Evolutionary conservation across 2,113 vertebrate genomes (phyloP).

Genomic region (Cyrtonyx montezumae): DNA sequence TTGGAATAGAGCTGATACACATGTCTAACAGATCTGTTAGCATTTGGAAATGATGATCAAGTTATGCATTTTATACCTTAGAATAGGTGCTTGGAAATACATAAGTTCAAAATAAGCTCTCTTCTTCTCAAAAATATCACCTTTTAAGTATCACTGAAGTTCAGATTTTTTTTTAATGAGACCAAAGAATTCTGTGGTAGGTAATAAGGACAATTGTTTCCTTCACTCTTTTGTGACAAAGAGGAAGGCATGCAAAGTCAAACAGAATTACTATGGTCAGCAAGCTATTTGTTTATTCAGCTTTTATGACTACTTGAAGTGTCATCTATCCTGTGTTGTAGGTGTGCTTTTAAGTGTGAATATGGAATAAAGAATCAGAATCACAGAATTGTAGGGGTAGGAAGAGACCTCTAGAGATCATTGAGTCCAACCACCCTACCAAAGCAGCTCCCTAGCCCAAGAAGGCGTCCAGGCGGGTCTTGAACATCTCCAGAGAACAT

Average conservation of each 20-base stretch:
- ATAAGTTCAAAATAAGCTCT: not conserved
- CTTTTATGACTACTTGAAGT: not conserved
- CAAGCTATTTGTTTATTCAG: not conserved
- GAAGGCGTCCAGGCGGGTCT: too few relatives aligned
- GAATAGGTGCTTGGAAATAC: not conserved
- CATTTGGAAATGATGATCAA: not conserved
- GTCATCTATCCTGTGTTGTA: not conserved
- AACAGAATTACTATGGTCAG: not conserved
- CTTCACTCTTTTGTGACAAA: not conserved
- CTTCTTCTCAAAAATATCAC: not conserved
- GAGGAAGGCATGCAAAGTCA: not conserved
- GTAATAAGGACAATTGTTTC: not conserved
- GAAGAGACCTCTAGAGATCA: too few relatives aligned
- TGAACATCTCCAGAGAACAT: too few relatives aligned
- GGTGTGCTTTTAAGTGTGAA: not conserved
- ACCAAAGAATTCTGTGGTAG: not conserved
- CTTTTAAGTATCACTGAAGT: not conserved
- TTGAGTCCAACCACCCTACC: too few relatives aligned
- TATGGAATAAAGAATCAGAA: not conserved
- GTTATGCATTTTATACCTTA: not conserved
- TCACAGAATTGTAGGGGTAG: too few relatives aligned
- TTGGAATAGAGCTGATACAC: not conserved
- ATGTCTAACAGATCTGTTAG: not conserved
- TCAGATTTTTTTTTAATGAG: not conserved
- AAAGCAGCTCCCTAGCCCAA: too few relatives aligned